A percentile compares a stretch with the other conserved stretches of the same genome.
Evolutionary conservation across 2,797 vertebrate genomes (phyloP).

Genomic region (Glyptemys insculpta): DNA sequence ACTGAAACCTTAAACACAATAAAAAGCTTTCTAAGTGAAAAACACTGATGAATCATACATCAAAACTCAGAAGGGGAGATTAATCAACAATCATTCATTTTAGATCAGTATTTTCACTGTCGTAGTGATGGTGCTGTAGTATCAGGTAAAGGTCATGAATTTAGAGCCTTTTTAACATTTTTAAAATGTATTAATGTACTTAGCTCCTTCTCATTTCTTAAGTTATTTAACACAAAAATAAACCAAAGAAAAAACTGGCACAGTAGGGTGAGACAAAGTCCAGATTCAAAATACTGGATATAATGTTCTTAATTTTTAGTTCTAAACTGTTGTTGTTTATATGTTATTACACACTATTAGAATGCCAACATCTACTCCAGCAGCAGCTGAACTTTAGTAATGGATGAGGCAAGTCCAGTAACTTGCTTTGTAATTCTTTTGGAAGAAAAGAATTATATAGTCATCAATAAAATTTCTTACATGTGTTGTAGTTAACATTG

Average conservation of each 20-base stretch:
- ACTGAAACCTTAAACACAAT: not conserved
- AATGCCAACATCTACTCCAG: not conserved
- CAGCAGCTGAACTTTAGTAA: not conserved
- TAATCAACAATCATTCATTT: not conserved
- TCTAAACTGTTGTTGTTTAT: not conserved
- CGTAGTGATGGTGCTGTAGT: not conserved
- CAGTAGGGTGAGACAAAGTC: not conserved
- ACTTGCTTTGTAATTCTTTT: not conserved
- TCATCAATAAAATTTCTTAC: not conserved
- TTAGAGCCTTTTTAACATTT: not conserved
- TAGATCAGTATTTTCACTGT: not conserved
- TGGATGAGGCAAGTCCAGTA: not conserved
- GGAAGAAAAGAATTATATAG: not conserved
- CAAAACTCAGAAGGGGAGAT: not conserved
- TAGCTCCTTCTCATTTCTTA: not conserved
- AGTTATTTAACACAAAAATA: not conserved
- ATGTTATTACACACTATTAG: not conserved
- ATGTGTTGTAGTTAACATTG: not conserved
- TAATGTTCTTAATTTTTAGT: not conserved
- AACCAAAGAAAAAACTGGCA: not conserved
- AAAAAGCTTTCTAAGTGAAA: not conserved
- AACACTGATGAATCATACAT: not conserved
- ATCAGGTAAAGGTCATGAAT: not conserved
- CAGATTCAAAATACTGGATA: not conserved
- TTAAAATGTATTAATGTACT: not conserved